phyloP scores from a whole-genome alignment of 2,888 invertebrate genomes.

The Gymnosoma rotundatum region DNA sequence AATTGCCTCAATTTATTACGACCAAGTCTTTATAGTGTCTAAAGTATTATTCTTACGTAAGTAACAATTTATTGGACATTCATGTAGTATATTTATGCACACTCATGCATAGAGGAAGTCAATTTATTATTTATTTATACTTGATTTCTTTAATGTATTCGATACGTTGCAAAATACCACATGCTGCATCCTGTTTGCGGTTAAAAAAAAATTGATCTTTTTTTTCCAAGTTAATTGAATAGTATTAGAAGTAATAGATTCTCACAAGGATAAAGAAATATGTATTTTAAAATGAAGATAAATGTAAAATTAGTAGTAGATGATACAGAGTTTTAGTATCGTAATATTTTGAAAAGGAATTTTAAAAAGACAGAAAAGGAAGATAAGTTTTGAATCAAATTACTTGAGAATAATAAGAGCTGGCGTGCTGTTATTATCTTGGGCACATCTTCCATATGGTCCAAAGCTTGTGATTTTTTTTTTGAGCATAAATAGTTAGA shows the following conservation, averaged over 20 bases:
- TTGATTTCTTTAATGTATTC: constrained; percentile 40
- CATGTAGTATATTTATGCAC: background rate
- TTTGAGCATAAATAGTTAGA: too few relatives aligned
- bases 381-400: too few relatives aligned
- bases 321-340: too few relatives aligned
- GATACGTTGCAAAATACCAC: background rate
- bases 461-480: too few relatives aligned
- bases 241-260: constrained; percentile 7
- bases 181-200: constrained; percentile 20
- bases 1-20: too few relatives aligned
- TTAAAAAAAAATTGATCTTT: constrained; percentile 14
- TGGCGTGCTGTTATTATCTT: too few relatives aligned
- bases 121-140: constrained; percentile 46
- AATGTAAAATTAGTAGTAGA: background rate
- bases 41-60: background rate
- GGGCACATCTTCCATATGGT: too few relatives aligned
- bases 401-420: too few relatives aligned
- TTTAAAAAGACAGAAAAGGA: too few relatives aligned
- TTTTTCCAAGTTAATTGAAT: constrained; percentile 22
- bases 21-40: too few relatives aligned
- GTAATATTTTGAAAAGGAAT: background rate
- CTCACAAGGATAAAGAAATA: background rate
- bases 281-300: background rate
- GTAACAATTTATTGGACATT: background rate
- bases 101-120: constrained; percentile 4